Conservation (phyloP, 2,888 invertebrate species). For the Pilophorus perplexus region DNA sequence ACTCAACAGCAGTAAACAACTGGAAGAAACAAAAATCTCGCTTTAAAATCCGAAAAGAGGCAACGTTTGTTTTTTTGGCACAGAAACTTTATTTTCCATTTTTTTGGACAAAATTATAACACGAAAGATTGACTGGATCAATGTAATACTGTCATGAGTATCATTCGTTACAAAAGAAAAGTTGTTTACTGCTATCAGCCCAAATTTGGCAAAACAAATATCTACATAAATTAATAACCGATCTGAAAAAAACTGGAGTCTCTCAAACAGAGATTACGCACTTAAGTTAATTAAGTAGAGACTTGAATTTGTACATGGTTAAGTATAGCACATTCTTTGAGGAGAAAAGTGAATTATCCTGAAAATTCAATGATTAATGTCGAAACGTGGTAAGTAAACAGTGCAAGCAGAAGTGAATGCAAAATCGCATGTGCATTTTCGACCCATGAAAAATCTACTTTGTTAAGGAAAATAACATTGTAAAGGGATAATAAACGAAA, state of each 20-base stretch:
- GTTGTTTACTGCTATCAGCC: slow-evolving; percentile 33
- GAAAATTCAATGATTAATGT: slow-evolving; percentile 28
- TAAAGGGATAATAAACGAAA: not conserved
- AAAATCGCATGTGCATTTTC: slow-evolving; percentile 34
- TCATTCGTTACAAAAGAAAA: slow-evolving; percentile 10
- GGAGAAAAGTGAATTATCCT: slow-evolving; percentile 3
- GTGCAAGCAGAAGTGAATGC: slow-evolving; percentile 39
- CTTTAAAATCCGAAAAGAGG: too few species aligned
- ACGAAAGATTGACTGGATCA: too few species aligned
- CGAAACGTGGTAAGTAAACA: slow-evolving; percentile 27
- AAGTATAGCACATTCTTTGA: slow-evolving; percentile 35
- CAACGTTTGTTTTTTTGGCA: slow-evolving; percentile 1
- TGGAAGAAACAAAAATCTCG: slow-evolving; percentile 11
- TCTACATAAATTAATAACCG: not conserved
- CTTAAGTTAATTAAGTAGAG: slow-evolving; percentile 37
- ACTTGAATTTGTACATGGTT: slow-evolving; percentile 16
- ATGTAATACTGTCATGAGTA: slow-evolving; percentile 36
- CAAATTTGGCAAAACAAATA: not conserved
- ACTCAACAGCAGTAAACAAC: slow-evolving; percentile 30
- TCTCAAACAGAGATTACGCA: not conserved
- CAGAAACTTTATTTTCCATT: slow-evolving; percentile 25
- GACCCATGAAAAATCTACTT: slow-evolving; percentile 22
- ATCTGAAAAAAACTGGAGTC: not conserved
- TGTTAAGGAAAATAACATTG: slow-evolving; percentile 10
- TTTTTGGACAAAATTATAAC: too few species aligned